Percentiles rank a stretch among this genome's conserved stretches.
Conservation (phyloP, 2,113 vertebrate species). For the Panthera leo region DNA sequence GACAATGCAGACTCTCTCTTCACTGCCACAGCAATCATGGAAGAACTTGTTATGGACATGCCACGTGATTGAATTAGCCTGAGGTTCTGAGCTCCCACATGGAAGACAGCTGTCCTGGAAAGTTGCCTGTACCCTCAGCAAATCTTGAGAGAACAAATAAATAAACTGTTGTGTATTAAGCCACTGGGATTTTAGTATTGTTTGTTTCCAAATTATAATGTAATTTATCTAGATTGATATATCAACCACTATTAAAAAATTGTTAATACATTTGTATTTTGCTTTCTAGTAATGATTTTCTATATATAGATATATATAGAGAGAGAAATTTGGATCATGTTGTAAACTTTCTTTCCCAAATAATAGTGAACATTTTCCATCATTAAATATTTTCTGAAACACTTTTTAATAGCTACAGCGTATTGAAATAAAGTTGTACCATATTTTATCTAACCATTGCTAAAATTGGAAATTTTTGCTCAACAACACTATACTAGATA, state of each 20-base stretch:
- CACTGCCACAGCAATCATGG: not conserved
- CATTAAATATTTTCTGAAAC: not conserved
- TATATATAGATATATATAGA: not conserved
- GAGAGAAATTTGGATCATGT: not conserved
- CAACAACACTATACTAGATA: not conserved
- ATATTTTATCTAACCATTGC: not conserved
- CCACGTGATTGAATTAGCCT: not conserved
- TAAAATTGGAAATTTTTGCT: not conserved
- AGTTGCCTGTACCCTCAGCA: constrained; percentile 40
- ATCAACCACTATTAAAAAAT: constrained; percentile 21
- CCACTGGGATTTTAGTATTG: constrained; percentile 61
- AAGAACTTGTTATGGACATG: not conserved
- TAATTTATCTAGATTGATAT: constrained; percentile 37
- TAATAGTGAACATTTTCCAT: not conserved
- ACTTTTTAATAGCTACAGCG: not conserved
- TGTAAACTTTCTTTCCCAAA: constrained; percentile 12
- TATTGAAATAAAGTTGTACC: not conserved
- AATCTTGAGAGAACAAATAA: constrained; percentile 65
- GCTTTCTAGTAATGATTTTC: constrained; percentile 25
- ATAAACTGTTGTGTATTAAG: constrained; percentile 57
- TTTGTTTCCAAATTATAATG: constrained; percentile 43
- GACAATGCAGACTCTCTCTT: not conserved
- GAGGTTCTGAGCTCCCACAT: constrained; percentile 53
- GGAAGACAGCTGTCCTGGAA: constrained; percentile 73
- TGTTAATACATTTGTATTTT: constrained; percentile 31